phyloP scores from a whole-genome alignment of 2,888 invertebrate genomes.

The Lasioglossum leucozonium region DNA sequence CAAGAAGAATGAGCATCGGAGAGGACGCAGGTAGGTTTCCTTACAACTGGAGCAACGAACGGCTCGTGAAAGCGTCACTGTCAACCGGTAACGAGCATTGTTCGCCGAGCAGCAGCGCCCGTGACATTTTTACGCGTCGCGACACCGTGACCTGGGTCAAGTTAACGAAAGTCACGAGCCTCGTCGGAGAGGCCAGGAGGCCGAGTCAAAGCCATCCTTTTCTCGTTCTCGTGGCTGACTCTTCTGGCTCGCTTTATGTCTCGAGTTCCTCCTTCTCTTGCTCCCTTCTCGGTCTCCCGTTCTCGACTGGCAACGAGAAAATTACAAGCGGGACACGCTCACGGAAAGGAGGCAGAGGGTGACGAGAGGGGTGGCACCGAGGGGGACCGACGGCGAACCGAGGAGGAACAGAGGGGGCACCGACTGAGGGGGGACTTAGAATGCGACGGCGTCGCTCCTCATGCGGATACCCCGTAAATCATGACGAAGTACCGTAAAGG shows the following conservation, averaged over 20 bases:
- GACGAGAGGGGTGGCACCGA: slow-evolving; percentile 14
- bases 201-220: slow-evolving; percentile 16
- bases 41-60: not conserved
- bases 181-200: not conserved
- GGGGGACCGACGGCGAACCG: no score
- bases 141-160: slow-evolving; percentile 43
- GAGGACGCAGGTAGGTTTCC: not conserved
- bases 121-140: slow-evolving; percentile 24
- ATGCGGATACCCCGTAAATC: slow-evolving; percentile 73
- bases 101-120: not conserved
- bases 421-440: slow-evolving; percentile 34
- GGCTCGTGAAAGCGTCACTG: not conserved
- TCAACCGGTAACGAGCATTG: not conserved
- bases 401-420: slow-evolving; percentile 23
- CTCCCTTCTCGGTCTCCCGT: not conserved
- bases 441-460: slow-evolving; percentile 68
- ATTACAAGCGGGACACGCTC: slow-evolving; percentile 63
- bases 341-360: slow-evolving; percentile 31
- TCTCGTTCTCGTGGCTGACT: not conserved
- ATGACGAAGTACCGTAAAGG: slow-evolving; percentile 75
- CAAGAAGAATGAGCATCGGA: not conserved
- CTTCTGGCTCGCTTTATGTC: slow-evolving; percentile 6
- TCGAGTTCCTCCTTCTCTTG: not conserved
- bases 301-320: slow-evolving; percentile 66
- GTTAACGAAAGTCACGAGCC: slow-evolving; percentile 24